Conservation (phyloP, 2,113 vertebrate genomes). For the Osmerus mordax region DNA sequence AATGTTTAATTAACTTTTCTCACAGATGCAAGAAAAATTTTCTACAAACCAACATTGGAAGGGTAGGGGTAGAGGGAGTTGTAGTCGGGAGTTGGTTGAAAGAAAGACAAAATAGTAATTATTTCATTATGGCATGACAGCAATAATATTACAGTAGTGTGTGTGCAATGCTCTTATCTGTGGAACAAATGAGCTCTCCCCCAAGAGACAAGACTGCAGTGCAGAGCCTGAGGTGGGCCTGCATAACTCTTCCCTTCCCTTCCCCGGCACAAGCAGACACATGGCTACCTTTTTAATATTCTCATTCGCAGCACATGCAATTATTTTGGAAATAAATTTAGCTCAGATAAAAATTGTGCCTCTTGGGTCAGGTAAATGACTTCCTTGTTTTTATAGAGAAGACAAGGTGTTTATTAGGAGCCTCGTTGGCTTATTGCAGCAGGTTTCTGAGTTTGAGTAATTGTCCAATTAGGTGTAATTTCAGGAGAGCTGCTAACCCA, state of each 20-base stretch:
- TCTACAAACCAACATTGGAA: constrained; percentile 12
- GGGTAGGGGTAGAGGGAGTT: constrained; percentile 25
- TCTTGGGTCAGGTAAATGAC: constrained; percentile 97
- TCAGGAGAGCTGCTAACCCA: constrained; percentile 90
- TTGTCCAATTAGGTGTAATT: constrained; percentile 99
- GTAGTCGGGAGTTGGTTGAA: constrained; percentile 43
- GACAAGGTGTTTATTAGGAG: constrained; percentile 99
- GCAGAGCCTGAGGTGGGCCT: constrained; percentile 77
- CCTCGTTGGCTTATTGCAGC: constrained; percentile 91
- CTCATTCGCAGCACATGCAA: constrained; percentile 85
- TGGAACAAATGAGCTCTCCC: constrained; percentile 81
- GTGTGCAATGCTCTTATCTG: constrained; percentile 72
- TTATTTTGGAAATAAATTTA: constrained; percentile 99
- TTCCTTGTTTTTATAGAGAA: constrained; percentile 97
- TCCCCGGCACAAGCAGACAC: constrained; percentile 32
- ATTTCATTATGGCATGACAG: constrained; percentile 77
- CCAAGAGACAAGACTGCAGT: constrained; percentile 81
- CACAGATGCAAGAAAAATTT: constrained; percentile 19
- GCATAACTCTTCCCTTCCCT: constrained; percentile 75
- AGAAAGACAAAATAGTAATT: constrained; percentile 75
- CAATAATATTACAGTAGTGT: constrained; percentile 74
- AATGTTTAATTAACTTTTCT: constrained; percentile 59
- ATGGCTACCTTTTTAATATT: constrained; percentile 86
- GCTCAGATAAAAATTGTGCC: constrained; percentile 87
- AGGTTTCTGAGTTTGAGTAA: constrained; percentile 99